These are phyloP conservation scores for Anabas testudineus DNA, from an alignment of 2,797 vertebrate genomes.

Conservation along the genomic window DNA sequence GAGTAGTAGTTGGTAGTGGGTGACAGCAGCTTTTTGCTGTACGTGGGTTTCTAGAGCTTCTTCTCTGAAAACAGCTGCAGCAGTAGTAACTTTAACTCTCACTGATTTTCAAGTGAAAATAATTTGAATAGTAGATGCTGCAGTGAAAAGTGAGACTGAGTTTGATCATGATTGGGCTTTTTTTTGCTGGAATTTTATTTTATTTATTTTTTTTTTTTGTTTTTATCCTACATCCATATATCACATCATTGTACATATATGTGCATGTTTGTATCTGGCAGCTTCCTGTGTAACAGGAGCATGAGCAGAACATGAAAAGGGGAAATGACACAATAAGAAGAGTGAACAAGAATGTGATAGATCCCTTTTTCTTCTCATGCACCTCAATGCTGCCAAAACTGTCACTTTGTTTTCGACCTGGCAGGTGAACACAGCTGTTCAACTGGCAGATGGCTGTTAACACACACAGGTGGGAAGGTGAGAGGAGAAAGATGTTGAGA, in stretches of 20 bases:
- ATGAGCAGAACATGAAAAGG: neutral
- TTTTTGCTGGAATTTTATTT: no score
- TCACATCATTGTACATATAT: neutral
- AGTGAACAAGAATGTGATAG: neutral
- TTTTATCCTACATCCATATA: neutral
- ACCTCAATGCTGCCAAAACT: slow-evolving; percentile 31
- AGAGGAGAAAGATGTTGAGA: slow-evolving; percentile 9
- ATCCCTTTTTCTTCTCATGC: slow-evolving; percentile 4
- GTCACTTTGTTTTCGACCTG: slow-evolving; percentile 45
- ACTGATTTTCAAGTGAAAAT: no score
- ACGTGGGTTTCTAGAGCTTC: no score
- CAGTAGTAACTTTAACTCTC: no score
- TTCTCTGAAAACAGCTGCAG: no score
- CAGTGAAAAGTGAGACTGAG: no score
- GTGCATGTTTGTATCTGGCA: neutral
- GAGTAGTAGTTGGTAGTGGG: no score
- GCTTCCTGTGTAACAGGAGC: neutral
- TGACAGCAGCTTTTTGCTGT: no score
- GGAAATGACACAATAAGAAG: neutral
- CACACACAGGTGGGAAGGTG: slow-evolving; percentile 28
- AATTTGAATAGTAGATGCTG: no score
- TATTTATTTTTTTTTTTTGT: no score
- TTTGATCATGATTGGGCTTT: no score
- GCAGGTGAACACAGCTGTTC: slow-evolving; percentile 58
- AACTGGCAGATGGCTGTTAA: slow-evolving; percentile 42